Percentiles rank a stretch among this genome's conserved stretches.
Conservation (phyloP, 1,140 invertebrate genomes). For the Magallana ariakensis region DNA sequence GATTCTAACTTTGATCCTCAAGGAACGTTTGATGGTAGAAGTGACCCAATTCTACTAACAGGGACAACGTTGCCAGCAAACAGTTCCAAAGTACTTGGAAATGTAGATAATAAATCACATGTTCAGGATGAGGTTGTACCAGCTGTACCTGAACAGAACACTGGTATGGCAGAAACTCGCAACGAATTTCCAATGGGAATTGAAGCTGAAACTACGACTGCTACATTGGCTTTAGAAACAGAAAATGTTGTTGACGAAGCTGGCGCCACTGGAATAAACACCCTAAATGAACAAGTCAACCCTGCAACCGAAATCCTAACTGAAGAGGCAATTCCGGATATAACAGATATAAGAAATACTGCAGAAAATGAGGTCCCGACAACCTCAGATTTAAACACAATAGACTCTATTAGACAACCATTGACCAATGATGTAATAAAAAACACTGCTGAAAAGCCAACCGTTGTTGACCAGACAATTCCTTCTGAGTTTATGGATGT, state of each 20-base stretch:
- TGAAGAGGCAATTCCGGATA: neutral
- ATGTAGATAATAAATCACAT: neutral
- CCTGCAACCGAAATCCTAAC: neutral
- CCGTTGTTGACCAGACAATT: neutral
- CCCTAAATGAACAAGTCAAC: neutral
- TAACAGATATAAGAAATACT: neutral
- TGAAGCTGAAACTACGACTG: neutral
- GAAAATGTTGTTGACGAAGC: too few species aligned
- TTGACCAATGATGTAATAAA: neutral
- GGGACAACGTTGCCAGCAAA: neutral
- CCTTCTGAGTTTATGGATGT: neutral
- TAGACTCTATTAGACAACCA: neutral
- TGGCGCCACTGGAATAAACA: too few species aligned
- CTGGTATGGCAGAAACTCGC: neutral
- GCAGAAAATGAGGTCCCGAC: neutral
- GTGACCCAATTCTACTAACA: neutral
- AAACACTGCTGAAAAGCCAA: neutral
- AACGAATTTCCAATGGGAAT: neutral
- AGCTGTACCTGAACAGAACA: neutral
- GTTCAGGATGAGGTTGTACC: neutral
- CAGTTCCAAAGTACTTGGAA: neutral
- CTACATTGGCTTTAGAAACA: too few species aligned
- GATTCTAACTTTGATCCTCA: neutral
- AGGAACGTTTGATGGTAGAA: constrained; percentile 25
- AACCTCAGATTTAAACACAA: neutral